Conservation (phyloP, 2,797 vertebrate species). For the Vultur gryphus region DNA sequence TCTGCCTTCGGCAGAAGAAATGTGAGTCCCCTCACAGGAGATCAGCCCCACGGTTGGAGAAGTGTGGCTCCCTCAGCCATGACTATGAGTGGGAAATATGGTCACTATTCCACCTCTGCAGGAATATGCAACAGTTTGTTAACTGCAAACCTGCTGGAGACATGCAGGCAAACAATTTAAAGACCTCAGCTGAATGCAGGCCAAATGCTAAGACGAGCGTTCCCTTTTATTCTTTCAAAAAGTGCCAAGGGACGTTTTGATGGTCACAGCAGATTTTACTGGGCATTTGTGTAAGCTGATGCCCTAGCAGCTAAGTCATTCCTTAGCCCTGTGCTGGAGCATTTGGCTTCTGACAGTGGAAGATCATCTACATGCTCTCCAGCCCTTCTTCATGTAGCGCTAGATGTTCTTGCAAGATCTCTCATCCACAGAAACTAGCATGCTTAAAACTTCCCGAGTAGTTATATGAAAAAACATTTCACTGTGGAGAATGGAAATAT, state of each 20-base stretch:
- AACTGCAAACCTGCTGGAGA: not conserved
- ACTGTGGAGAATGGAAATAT: not conserved
- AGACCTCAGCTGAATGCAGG: not conserved
- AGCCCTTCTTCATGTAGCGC: not conserved
- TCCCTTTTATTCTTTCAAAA: not conserved
- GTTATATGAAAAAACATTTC: not conserved
- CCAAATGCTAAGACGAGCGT: not conserved
- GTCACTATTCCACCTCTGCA: not conserved
- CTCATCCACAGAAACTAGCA: not conserved
- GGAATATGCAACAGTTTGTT: not conserved
- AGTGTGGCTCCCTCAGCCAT: not conserved
- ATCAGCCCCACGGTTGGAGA: not conserved
- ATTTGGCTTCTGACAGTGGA: not conserved
- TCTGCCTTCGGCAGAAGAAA: not conserved
- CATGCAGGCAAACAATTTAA: not conserved
- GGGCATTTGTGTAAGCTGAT: not conserved
- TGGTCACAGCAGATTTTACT: not conserved
- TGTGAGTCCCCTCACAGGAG: conserved; percentile 1
- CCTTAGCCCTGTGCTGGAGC: not conserved
- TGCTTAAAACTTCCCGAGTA: not conserved
- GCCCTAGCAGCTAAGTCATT: not conserved
- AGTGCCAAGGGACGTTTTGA: not conserved
- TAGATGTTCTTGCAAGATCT: not conserved
- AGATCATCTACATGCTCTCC: not conserved
- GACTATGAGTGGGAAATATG: not conserved